Percentiles rank a stretch among this genome's conserved stretches.
Evolutionary conservation across 1,140 invertebrate species (phyloP).

Genomic region (Zaprionus vittiger): DNA sequence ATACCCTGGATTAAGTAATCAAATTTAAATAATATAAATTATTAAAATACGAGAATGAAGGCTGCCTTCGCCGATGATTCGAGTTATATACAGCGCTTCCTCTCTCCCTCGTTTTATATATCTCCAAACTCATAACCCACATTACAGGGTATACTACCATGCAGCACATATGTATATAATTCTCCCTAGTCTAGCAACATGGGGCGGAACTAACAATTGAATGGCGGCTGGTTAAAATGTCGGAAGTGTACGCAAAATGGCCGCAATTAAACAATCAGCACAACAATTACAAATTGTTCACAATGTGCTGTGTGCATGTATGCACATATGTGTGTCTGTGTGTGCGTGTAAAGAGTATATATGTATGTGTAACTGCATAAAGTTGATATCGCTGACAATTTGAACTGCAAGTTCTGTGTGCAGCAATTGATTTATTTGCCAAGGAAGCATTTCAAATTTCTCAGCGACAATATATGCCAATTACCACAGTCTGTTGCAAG

Average conservation of each 20-base stretch:
- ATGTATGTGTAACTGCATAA: conserved; percentile 31
- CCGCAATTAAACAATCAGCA: conserved; percentile 81
- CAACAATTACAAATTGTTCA: conserved; percentile 76
- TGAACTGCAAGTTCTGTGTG: conserved; percentile 69
- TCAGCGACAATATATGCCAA: conserved; percentile 47
- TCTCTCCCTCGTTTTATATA: too few species aligned
- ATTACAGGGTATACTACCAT: not conserved
- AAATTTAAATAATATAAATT: too few species aligned
- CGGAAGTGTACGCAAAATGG: conserved; percentile 74
- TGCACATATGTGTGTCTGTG: not conserved
- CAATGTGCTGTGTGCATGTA: conserved; percentile 14
- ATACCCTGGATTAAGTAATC: not conserved
- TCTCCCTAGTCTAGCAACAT: too few species aligned
- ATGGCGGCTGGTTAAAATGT: conserved; percentile 33
- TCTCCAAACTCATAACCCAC: not conserved
- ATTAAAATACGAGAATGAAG: too few species aligned
- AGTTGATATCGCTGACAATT: conserved; percentile 73
- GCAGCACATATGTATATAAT: not conserved
- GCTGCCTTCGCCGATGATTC: too few species aligned
- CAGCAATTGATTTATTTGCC: conserved; percentile 52
- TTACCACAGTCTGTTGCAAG: conserved; percentile 49
- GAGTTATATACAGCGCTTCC: too few species aligned
- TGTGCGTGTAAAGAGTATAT: conserved; percentile 10
- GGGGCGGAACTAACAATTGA: conserved; percentile 31
- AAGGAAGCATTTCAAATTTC: conserved; percentile 44